phyloP scores from a whole-genome alignment of 1,140 invertebrate species.

The Augochlora pura region DNA sequence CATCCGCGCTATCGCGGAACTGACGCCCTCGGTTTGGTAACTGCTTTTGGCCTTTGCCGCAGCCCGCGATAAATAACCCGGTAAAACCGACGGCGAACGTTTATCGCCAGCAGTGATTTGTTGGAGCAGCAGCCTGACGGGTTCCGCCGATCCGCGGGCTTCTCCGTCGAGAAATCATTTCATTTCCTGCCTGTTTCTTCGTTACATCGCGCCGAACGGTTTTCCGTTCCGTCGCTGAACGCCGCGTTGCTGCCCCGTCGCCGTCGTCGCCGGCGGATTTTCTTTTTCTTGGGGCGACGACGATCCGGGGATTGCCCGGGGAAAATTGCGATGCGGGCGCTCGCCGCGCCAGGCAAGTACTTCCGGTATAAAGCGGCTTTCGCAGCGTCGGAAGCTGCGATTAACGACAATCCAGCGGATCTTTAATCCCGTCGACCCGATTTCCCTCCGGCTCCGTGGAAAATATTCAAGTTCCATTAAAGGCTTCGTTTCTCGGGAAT shows the following conservation, averaged over 20 bases:
- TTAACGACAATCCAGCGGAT: background rate
- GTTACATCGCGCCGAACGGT: background rate
- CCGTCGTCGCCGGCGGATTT: background rate
- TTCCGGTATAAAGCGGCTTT: conserved; percentile 1
- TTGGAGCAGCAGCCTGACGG: conserved; percentile 15
- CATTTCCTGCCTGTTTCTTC: background rate
- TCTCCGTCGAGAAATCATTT: conserved; percentile 44
- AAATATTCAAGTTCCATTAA: background rate
- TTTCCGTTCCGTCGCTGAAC: too few species aligned
- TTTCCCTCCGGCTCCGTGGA: background rate
- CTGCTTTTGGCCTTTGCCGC: conserved; percentile 39
- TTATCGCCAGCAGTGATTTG: conserved; percentile 67
- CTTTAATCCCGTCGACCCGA: background rate
- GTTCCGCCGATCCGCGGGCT: background rate
- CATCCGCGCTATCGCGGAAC: background rate
- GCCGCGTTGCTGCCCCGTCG: too few species aligned
- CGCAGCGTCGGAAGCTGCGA: background rate
- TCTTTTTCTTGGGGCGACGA: background rate
- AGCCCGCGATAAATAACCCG: conserved; percentile 62
- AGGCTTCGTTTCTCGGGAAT: background rate
- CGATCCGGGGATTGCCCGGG: background rate
- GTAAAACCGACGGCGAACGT: conserved; percentile 59
- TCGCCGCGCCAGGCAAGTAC: background rate
- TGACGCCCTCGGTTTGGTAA: conserved; percentile 5
- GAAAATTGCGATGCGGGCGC: background rate